phyloP scores from a whole-genome alignment of 2,113 vertebrate genomes.

The Albula goreensis region DNA sequence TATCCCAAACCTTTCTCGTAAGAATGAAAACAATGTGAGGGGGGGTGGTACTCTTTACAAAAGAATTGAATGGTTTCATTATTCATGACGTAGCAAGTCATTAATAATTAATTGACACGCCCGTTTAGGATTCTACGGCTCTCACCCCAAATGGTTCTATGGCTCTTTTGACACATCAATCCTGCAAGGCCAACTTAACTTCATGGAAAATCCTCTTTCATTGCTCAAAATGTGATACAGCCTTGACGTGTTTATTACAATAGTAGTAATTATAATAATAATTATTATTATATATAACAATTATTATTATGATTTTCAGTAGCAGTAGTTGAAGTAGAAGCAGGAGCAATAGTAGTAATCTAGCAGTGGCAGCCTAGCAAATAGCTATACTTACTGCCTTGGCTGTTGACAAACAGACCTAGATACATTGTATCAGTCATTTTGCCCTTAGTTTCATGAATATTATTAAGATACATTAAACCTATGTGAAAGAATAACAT shows the following conservation, averaged over 20 bases:
- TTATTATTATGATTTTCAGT: too few species aligned
- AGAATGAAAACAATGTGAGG: slow-evolving; percentile 5
- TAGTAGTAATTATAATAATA: too few species aligned
- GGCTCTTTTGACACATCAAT: neutral
- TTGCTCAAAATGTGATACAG: neutral
- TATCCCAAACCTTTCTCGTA: neutral
- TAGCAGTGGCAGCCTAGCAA: too few species aligned
- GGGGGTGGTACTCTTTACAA: neutral
- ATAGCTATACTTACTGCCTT: too few species aligned
- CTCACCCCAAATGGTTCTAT: neutral
- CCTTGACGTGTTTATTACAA: neutral
- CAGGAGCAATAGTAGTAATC: too few species aligned
- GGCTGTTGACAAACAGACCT: too few species aligned
- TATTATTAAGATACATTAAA: too few species aligned
- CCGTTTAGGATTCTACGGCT: neutral
- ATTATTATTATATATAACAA: too few species aligned
- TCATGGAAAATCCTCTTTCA: neutral
- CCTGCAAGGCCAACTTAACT: neutral
- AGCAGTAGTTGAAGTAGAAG: too few species aligned
- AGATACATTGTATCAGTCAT: too few species aligned
- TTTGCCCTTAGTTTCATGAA: too few species aligned
- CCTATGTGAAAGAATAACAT: too few species aligned
- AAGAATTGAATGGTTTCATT: neutral
- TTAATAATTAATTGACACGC: slow-evolving; percentile 35
- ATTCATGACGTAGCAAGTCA: slow-evolving; percentile 9